phyloP scores from a whole-genome alignment of 1,140 invertebrate species.

The Cydia amplana region DNA sequence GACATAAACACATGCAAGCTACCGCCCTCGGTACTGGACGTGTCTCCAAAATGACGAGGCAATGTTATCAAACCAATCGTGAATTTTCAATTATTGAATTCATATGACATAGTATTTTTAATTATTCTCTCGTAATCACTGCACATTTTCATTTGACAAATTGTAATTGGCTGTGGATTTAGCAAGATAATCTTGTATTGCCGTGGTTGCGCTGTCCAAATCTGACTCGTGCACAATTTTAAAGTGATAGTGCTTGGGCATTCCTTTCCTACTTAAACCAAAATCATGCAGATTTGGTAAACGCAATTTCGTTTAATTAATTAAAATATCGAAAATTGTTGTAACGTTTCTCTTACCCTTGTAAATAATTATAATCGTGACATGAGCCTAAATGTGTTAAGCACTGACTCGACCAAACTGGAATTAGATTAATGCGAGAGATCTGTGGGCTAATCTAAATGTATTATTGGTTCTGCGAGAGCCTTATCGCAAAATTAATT shows the following conservation, averaged over 20 bases:
- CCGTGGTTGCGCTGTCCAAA: neutral
- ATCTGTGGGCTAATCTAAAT: too few species aligned
- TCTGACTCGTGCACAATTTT: neutral
- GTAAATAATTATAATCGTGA: conserved; percentile 54
- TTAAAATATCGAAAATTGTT: conserved; percentile 21
- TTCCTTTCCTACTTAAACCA: neutral
- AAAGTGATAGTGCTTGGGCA: neutral
- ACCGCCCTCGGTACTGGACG: neutral
- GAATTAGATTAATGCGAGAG: neutral
- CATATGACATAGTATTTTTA: neutral
- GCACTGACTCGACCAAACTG: neutral
- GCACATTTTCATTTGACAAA: conserved; percentile 28
- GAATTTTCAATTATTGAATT: neutral
- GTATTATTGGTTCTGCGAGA: too few species aligned
- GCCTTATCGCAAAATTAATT: too few species aligned
- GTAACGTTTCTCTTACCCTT: conserved; percentile 45
- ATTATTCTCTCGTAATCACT: neutral
- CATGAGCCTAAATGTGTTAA: conserved; percentile 53
- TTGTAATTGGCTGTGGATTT: conserved; percentile 59
- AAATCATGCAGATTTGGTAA: conserved; percentile 2
- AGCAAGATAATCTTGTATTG: conserved; percentile 40
- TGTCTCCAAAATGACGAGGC: neutral
- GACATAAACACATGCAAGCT: neutral
- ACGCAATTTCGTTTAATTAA: neutral
- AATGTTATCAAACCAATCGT: conserved; percentile 6